Evolutionary conservation across 2,888 invertebrate species (phyloP), one percentile per base, ranked within the genome.

Genomic region (Dinocampus coccinellae): DNA sequence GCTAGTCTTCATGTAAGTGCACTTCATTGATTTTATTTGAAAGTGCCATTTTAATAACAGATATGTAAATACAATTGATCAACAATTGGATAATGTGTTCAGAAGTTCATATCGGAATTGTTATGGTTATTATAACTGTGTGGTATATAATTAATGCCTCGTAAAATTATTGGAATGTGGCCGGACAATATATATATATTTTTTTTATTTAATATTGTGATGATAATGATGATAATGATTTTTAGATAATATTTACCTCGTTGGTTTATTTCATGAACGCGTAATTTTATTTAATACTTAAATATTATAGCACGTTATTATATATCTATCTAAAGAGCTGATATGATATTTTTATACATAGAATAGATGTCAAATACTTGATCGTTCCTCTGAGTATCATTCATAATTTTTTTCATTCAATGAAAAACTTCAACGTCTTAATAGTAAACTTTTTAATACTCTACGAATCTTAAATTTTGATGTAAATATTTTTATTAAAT

Each of bases 201-300:
- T n/a, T 29, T 29, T 22, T 53, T 22, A 16, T 16, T n/a, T 33
- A 29, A 29, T 34, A 16, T 16, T 34, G 58, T 58, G 58, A 58
- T 34, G 58, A 58, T 16, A 47, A 47, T 47, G 16, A 47, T 47
- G 47, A 58, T 13, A 20, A 58, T 16, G 34, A 58, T 29, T 26
- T 22, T 26, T 58, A 2, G 34, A 26, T 58, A 34, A 58, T 58
- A 16, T 58, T 34, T 34, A 42, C 7, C 47, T 47, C 47, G 16
- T 47, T 16, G 20, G 9, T 7, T 16, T 47, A 16, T 16, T 47
- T 16, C 16, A 20, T 72, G 75, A 69, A 75, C 69, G 76, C 73
- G 74, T 75, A 73, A 73, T 72, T 69, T 77, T 78, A 78, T 78
- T 78, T 78, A 78, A 78, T 77, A 66, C 70, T 74, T 76, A 74